phyloP scores from a whole-genome alignment of 1,140 invertebrate genomes.

The Tetramorium alpestre region DNA sequence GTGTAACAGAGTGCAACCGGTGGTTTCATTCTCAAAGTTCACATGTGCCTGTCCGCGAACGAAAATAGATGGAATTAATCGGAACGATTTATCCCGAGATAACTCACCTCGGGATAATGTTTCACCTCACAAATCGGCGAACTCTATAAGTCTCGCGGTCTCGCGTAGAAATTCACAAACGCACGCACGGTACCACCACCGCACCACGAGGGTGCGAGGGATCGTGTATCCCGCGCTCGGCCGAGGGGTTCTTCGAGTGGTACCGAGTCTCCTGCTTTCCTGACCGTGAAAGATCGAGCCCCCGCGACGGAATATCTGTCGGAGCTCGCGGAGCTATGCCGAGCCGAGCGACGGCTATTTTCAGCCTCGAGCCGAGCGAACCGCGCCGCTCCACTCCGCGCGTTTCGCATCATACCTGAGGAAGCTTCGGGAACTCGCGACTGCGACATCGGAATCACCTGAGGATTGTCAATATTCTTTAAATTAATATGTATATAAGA shows the following conservation, averaged over 20 bases:
- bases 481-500: not conserved
- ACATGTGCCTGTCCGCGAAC: not conserved
- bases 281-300: conserved; percentile 54
- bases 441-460: not conserved
- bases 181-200: not conserved
- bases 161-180: not conserved
- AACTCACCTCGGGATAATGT: not conserved
- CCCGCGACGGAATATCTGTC: conserved; percentile 74
- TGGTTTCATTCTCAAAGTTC: conserved; percentile 8
- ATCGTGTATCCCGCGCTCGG: conserved; percentile 25
- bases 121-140: not conserved
- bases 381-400: conserved; percentile 23
- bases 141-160: not conserved
- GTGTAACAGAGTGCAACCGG: conserved; percentile 47
- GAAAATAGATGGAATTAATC: not conserved
- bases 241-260: conserved; percentile 33
- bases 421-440: not conserved
- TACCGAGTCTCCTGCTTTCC: conserved; percentile 56
- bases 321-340: conserved; percentile 76
- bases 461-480: not conserved
- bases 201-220: conserved; percentile 14
- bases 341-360: conserved; percentile 76
- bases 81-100: not conserved
- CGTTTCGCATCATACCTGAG: conserved; percentile 5
- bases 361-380: conserved; percentile 78